Percentiles rank a stretch among this genome's conserved stretches.
Conservation (phyloP, 1,140 invertebrate species). For the Pseudomyrmex flavicornis region DNA sequence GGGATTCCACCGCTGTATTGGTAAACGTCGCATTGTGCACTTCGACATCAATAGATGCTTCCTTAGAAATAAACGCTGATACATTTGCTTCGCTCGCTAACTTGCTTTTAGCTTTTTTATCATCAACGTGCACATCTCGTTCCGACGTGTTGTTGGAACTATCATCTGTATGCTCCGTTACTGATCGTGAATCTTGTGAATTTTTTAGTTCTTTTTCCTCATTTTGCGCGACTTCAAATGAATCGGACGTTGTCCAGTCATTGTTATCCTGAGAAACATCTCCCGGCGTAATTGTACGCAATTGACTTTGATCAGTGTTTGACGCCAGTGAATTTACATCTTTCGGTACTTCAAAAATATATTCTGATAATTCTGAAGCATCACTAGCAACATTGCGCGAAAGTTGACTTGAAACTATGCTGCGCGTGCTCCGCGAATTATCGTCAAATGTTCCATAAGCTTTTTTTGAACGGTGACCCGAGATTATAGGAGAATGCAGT, state of each 20-base stretch:
- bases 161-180: background rate
- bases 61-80: slow-evolving; percentile 74
- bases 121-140: slow-evolving; percentile 20
- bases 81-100: slow-evolving; percentile 61
- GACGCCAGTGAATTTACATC: background rate
- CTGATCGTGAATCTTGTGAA: slow-evolving; percentile 21
- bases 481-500: slow-evolving; percentile 13
- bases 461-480: slow-evolving; percentile 37
- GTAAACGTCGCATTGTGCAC: slow-evolving; percentile 53
- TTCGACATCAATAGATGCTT: slow-evolving; percentile 76
- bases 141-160: slow-evolving; percentile 13
- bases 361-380: slow-evolving; percentile 4
- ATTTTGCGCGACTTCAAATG: slow-evolving; percentile 65
- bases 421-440: background rate
- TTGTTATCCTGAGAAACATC: slow-evolving; percentile 61
- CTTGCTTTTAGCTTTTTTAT: slow-evolving; percentile 43
- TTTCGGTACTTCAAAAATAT: background rate
- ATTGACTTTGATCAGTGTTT: slow-evolving; percentile 34
- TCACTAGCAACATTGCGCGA: background rate
- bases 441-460: background rate
- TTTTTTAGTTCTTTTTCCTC: slow-evolving; percentile 37
- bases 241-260: slow-evolving; percentile 76
- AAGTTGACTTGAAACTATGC: background rate
- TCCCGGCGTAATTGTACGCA: background rate
- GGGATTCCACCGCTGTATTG: slow-evolving; percentile 41